phyloP scores from a whole-genome alignment of 2,888 invertebrate genomes.

The Ectemnius continuus region DNA sequence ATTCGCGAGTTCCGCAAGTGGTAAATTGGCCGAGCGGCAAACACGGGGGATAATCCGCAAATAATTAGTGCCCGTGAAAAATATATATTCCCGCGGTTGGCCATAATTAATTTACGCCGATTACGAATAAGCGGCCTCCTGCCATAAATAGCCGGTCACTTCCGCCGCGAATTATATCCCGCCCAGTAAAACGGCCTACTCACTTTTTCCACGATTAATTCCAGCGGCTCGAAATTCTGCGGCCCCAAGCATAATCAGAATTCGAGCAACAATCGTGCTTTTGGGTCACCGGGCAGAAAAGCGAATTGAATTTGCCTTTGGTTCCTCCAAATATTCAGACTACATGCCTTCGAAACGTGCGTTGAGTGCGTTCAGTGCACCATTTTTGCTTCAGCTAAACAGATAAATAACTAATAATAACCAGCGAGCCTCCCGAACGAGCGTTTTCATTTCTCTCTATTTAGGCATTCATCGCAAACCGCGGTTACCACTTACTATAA shows the following conservation, averaged over 20 bases:
- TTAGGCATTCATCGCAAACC: too few species aligned
- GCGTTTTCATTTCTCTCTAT: too few species aligned
- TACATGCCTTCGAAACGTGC: not conserved
- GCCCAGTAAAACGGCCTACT: not conserved
- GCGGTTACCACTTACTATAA: too few species aligned
- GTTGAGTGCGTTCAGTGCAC: not conserved
- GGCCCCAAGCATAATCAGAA: not conserved
- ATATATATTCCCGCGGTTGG: not conserved
- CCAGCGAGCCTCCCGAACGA: too few species aligned
- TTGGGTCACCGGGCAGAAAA: not conserved
- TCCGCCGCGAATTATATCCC: conserved; percentile 4
- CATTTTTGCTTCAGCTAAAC: not conserved
- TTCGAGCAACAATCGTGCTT: conserved; percentile 3
- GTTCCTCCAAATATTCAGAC: not conserved
- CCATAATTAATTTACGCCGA: conserved; percentile 9
- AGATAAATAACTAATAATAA: not conserved
- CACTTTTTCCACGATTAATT: conserved; percentile 1
- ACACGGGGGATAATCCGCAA: not conserved
- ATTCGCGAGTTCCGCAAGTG: not conserved
- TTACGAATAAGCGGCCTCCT: not conserved
- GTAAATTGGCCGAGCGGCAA: not conserved
- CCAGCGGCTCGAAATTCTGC: not conserved
- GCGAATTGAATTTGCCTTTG: conserved; percentile 3
- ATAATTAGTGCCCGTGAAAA: not conserved
- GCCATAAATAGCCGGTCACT: conserved; percentile 13